Percentiles rank a stretch among this genome's conserved stretches.
Conservation (phyloP, 2,888 invertebrate genomes). For the Salpingus planirostris region DNA sequence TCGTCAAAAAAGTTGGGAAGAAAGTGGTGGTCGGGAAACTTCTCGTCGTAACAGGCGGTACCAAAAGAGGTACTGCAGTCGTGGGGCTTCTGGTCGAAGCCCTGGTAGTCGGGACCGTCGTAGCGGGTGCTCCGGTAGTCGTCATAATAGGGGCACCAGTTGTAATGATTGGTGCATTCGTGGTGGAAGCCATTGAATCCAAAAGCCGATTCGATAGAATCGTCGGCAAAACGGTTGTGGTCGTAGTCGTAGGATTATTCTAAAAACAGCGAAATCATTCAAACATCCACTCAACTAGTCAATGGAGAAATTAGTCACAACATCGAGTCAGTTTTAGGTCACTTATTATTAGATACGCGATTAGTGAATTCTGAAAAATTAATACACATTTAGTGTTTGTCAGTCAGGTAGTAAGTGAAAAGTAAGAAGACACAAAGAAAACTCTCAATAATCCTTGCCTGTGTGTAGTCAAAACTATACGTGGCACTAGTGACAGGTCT, state of each 20-base stretch:
- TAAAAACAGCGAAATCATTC: constrained; percentile 5
- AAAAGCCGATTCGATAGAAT: constrained; percentile 13
- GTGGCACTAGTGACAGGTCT: constrained; percentile 23
- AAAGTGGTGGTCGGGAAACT: constrained; percentile 22
- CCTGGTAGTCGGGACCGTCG: constrained; percentile 4
- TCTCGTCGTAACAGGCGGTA: constrained; percentile 36
- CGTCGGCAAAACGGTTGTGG: constrained; percentile 13
- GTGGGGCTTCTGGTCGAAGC: constrained; percentile 9
- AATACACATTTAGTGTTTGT: too few relatives aligned
- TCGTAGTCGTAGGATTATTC: too few relatives aligned
- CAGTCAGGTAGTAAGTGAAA: too few relatives aligned
- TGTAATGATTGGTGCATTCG: constrained; percentile 16
- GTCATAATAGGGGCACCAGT: constrained; percentile 10
- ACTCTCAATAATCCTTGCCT: constrained; percentile 24
- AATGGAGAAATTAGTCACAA: not conserved
- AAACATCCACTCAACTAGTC: not conserved
- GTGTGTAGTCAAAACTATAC: constrained; percentile 11
- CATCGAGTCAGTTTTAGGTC: constrained; percentile 3
- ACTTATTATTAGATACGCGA: too few relatives aligned
- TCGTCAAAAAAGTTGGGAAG: constrained; percentile 23
- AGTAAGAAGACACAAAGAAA: too few relatives aligned
- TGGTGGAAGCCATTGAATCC: constrained; percentile 13
- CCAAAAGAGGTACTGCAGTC: too few relatives aligned
- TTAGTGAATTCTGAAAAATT: too few relatives aligned
- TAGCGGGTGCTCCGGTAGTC: constrained; percentile 4